A percentile compares a stretch with the other conserved stretches of the same genome.
These are phyloP conservation scores for Ploceus nigricollis DNA, from an alignment of 2,113 vertebrate species.

Conservation along the genomic window DNA sequence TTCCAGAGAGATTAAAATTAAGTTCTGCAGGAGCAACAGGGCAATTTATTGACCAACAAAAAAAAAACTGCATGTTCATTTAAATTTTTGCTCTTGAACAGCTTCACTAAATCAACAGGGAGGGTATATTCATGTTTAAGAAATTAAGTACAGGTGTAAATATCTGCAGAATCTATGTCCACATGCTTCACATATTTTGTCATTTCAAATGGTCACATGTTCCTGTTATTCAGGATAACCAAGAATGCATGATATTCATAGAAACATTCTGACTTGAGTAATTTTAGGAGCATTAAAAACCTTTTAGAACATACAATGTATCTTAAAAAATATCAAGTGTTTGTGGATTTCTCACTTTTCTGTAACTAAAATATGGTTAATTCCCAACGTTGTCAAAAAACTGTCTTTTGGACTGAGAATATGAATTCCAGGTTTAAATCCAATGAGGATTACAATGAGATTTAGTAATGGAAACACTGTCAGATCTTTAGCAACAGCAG, in stretches of 20 bases:
- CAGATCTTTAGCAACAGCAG: conserved; percentile 7
- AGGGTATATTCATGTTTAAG: neutral
- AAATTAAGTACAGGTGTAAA: neutral
- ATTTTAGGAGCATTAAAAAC: neutral
- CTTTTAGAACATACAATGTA: neutral
- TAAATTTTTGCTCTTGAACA: neutral
- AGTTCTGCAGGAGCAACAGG: neutral
- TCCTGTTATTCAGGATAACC: neutral
- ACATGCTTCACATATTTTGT: neutral
- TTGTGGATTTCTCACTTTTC: neutral
- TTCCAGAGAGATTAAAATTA: neutral
- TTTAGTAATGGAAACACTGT: conserved; percentile 19
- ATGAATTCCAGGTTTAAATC: neutral
- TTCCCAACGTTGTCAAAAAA: neutral
- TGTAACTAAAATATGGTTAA: neutral
- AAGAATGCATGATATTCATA: neutral
- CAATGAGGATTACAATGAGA: neutral
- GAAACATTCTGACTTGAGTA: neutral
- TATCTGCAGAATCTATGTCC: neutral
- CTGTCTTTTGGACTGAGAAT: neutral
- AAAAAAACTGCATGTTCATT: neutral
- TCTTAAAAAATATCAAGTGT: neutral
- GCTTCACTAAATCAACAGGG: neutral
- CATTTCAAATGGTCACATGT: neutral
- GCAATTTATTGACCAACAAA: neutral